Base-by-base conservation (phyloP, 2,888 invertebrate genomes). In the Aethes cnicana region DNA sequence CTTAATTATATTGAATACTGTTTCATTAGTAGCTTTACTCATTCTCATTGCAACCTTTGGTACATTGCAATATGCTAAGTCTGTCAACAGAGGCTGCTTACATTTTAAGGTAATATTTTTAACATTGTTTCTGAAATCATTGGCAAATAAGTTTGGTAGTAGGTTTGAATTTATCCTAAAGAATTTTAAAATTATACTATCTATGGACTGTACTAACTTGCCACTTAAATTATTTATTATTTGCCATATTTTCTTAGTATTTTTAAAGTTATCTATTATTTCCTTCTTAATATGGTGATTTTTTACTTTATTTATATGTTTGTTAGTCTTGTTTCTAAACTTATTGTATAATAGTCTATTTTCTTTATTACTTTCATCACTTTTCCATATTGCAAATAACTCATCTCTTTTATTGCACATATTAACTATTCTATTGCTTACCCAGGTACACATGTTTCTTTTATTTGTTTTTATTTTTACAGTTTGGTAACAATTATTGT, bases 241-340 rank as follows among this genome's bases (percentile, higher is more conserved):
- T 14, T 44, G 2, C 52, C 54, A 52, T 2, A 52, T 8, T 37
- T 52, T 48, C 23, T 37, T 48, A n/a, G 33, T 12, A 17, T 57
- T 53, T 42, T 46, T 44, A 35, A 53, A 55, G 7, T 48, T 48
- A 7, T 37, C 26, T 25, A 9, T 14, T 8, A 57, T 55, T 28
- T 57, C 36, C 11, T 26, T 9, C 35, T 28, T 53, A 9, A 21
- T 47, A 14, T 53, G 21, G 2, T 43, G 42, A 16, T 54, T 54
- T 47, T 39, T 44, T 9, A 25, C 11, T 8, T 37, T 16, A 8
- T 48, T 28, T n/a, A 30, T 52, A n/a, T 43, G 42, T 26, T 53
- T 54, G 18, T 32, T 53, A 1, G 43, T 49, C 43, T 49, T 52
- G 21, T 57, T 57, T 47, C 56, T 42, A 35, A 42, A 54, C 4